phyloP scores from a whole-genome alignment of 2,888 invertebrate genomes.

The Xanthostigma xanthostigma region DNA sequence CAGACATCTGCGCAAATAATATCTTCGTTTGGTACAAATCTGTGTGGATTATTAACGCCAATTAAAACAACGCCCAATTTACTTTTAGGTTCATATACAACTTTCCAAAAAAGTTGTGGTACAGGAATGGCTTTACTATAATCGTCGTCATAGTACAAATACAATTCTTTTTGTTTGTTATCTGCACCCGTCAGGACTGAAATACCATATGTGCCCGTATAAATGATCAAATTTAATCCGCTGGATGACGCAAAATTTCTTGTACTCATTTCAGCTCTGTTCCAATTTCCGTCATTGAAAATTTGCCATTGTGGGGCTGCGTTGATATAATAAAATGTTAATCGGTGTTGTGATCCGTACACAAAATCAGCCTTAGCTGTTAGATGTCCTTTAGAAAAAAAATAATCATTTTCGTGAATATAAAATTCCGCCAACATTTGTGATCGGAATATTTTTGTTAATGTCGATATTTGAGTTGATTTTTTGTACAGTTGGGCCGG shows the following conservation, averaged over 20 bases:
- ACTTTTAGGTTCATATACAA: constrained; percentile 35
- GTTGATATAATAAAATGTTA: constrained; percentile 38
- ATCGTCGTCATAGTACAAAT: constrained; percentile 23
- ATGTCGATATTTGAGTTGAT: constrained; percentile 12
- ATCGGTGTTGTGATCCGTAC: constrained; percentile 32
- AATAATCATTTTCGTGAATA: constrained; percentile 15
- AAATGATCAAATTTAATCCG: constrained; percentile 21
- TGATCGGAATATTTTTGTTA: constrained; percentile 17
- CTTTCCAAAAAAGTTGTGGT: constrained; percentile 42
- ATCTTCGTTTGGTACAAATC: constrained; percentile 17
- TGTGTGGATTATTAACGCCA: constrained; percentile 44
- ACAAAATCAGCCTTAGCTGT: constrained; percentile 36
- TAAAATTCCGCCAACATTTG: constrained; percentile 16
- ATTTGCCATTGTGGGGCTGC: constrained; percentile 35
- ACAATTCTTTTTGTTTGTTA: constrained; percentile 19
- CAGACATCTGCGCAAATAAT: constrained; percentile 34
- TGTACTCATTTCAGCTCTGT: constrained; percentile 21
- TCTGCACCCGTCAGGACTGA: constrained; percentile 18
- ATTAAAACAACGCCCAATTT: constrained; percentile 41
- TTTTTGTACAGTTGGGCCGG: constrained; percentile 2
- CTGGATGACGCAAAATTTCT: constrained; percentile 18
- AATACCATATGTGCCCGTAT: constrained; percentile 23
- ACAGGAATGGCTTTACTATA: constrained; percentile 31
- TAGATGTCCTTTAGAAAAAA: constrained; percentile 34
- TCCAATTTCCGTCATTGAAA: constrained; percentile 31